phyloP scores from a whole-genome alignment of 2,113 vertebrate genomes.

The Colius striatus region DNA sequence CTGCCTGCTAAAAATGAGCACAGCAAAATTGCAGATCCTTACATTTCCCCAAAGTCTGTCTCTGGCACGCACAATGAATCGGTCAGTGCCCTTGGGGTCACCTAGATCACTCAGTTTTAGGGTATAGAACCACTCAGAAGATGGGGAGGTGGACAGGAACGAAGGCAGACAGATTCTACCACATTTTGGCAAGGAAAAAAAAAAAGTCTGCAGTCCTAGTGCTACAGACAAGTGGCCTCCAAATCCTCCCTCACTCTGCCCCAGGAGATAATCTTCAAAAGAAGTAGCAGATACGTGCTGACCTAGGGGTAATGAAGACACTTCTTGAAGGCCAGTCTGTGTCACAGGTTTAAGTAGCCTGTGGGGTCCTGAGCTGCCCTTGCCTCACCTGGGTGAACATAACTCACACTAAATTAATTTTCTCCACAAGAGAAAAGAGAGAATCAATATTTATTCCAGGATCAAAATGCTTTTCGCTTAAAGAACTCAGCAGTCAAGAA shows the following conservation, averaged over 20 bases:
- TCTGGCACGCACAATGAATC: not conserved
- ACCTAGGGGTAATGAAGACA: not conserved
- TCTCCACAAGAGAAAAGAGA: not conserved
- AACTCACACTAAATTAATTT: constrained; percentile 46
- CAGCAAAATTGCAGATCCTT: not conserved
- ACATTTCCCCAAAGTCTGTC: not conserved
- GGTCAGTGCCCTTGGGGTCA: not conserved
- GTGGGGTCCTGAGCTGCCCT: not conserved
- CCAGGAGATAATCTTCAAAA: not conserved
- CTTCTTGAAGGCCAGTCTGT: not conserved
- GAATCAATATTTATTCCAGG: constrained; percentile 56
- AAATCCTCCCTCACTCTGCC: not conserved
- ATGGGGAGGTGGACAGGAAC: accelerated
- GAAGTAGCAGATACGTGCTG: not conserved
- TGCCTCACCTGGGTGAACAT: not conserved
- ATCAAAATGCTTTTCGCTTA: constrained; percentile 1
- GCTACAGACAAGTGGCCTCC: not conserved
- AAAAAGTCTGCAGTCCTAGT: not conserved
- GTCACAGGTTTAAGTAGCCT: not conserved
- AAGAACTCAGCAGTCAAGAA: constrained; percentile 35
- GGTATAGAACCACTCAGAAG: not conserved
- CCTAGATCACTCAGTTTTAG: not conserved
- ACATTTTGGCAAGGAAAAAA: not conserved
- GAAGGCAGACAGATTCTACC: not conserved
- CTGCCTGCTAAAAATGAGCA: not conserved